These are phyloP conservation scores for Synergus japonicus DNA, from an alignment of 2,888 invertebrate species.

Conservation along the genomic window DNA sequence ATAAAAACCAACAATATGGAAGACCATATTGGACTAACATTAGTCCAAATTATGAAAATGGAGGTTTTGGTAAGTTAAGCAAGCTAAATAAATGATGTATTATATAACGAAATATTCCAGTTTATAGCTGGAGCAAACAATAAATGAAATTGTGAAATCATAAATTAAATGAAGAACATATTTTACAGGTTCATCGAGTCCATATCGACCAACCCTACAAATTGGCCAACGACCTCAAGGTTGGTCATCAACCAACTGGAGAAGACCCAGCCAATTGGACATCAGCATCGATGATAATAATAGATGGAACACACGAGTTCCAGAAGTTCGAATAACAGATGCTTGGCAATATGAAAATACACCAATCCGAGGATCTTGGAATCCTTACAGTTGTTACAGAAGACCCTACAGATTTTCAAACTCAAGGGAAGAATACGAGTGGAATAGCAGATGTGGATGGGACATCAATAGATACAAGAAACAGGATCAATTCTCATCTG, in stretches of 20 bases:
- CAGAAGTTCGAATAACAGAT: not conserved
- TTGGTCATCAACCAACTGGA: not conserved
- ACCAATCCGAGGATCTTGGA: not conserved
- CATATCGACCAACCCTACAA: not conserved
- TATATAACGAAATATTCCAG: too few species aligned
- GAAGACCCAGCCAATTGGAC: not conserved
- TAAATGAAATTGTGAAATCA: too few species aligned
- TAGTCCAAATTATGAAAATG: not conserved
- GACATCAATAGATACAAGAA: too few species aligned
- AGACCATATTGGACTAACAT: constrained; percentile 12
- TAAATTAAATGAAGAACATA: too few species aligned
- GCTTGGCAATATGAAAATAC: not conserved
- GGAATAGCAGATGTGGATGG: not conserved
- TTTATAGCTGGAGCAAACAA: too few species aligned
- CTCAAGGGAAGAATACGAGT: not conserved
- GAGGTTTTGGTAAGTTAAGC: not conserved
- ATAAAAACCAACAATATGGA: not conserved
- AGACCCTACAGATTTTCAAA: not conserved
- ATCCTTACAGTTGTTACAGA: not conserved
- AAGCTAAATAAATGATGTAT: too few species aligned
- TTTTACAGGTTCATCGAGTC: not conserved
- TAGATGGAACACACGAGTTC: not conserved
- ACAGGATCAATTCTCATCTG: not conserved
- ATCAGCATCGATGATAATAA: not conserved
- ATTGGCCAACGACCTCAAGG: not conserved